Conservation (phyloP, 1,140 invertebrate genomes). For the Apolygus lucorum region DNA sequence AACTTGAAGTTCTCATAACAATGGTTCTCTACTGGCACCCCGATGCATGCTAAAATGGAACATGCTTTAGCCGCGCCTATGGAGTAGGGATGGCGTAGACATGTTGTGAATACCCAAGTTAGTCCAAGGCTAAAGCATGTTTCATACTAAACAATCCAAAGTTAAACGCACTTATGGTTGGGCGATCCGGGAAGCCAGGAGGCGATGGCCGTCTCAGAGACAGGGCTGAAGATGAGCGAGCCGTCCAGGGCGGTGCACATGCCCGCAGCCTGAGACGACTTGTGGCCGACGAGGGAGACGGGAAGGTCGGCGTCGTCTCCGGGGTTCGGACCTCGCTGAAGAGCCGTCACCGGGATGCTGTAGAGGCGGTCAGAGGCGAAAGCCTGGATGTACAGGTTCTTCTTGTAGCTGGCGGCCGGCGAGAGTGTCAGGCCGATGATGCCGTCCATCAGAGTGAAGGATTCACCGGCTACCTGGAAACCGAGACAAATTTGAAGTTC, state of each 20-base stretch:
- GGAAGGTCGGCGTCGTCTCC: conserved; percentile 55
- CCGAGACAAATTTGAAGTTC: too few species aligned
- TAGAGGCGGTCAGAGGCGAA: conserved; percentile 71
- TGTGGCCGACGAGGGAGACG: conserved; percentile 63
- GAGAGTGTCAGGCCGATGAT: conserved; percentile 66
- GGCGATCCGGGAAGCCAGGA: conserved; percentile 63
- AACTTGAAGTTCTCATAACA: too few species aligned
- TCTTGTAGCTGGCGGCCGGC: conserved; percentile 39
- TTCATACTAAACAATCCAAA: background rate
- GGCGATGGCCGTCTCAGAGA: conserved; percentile 66
- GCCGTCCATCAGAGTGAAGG: conserved; percentile 69
- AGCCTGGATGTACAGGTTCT: conserved; percentile 66
- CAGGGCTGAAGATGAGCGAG: conserved; percentile 60
- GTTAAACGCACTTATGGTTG: conserved; percentile 47
- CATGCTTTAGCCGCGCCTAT: too few species aligned
- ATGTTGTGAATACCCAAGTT: too few species aligned
- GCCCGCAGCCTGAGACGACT: conserved; percentile 70
- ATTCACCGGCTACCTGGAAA: conserved; percentile 45
- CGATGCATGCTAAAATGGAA: too few species aligned
- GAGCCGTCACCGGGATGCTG: conserved; percentile 58
- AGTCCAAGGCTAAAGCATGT: too few species aligned
- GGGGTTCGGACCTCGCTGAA: conserved; percentile 55
- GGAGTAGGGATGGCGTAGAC: too few species aligned
- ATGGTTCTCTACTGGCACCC: too few species aligned
- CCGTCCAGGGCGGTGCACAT: conserved; percentile 60